Evolutionary conservation across 1,140 invertebrate species (phyloP), one percentile per base, ranked within the genome.

Genomic region (Doryteuthis pealeii): DNA sequence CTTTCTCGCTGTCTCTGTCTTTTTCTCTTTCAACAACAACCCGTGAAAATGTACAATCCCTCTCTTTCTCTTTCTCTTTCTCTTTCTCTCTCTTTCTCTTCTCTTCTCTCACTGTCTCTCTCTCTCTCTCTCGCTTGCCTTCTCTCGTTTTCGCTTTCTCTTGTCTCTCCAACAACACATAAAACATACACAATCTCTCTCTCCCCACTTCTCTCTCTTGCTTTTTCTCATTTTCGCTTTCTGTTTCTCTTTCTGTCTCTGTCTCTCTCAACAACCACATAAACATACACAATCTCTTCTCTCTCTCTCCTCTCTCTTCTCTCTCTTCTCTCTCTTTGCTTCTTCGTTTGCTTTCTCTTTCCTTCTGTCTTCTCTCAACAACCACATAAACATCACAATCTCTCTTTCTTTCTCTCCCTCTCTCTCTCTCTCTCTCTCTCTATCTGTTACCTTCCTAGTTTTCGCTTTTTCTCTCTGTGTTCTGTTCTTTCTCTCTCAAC

Each of bases 271-370:
- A 49, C 45, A 0, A 22, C 45, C 22, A 12, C 45, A 12, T 49
- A 12, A 49, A 22, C 45, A 12, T 49, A 12, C 22, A 22, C 45
- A 12, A 12, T 22, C 22, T 49, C 22, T 22, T 49, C 45, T 49
- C 45, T 49, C 45, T 49, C 45, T 49, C 45, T n/a, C n/a, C 45
- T 49, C 45, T 49, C 45, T 49, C 45, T 49, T n/a, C 45, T 49
- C 45, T 49, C 45, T 49, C 45, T 22, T 49, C 45, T 49, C 8
- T n/a, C n/a, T n/a, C n/a, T n/a, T n/a, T n/a, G n/a, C n/a, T n/a
- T n/a, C n/a, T n/a, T n/a, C n/a, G n/a, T n/a, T 49, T 22, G 10
- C 45, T 49, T 22, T 49, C 45, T 49, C 45, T 0, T 22, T 49
- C 45, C 22, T 22, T 49, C 45, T 49, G 10, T 49, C 45, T n/a